These are phyloP conservation scores for Elmis aenea DNA, from an alignment of 2,888 invertebrate genomes.

Conservation along the genomic window DNA sequence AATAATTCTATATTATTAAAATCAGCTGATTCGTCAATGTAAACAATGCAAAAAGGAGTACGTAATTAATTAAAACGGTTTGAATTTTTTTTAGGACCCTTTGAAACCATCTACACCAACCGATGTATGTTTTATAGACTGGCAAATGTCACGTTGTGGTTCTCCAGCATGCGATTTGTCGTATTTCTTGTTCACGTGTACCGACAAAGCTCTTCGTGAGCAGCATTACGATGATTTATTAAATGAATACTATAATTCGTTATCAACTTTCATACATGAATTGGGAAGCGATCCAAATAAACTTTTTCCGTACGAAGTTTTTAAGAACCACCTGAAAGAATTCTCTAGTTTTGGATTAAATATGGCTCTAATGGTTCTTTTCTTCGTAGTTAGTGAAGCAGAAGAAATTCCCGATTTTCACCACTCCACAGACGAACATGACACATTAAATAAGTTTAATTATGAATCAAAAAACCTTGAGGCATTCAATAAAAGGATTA, in stretches of 20 bases:
- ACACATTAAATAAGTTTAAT: neutral
- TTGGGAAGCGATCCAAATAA: slow-evolving; percentile 27
- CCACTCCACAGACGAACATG: neutral
- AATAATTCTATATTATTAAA: no score
- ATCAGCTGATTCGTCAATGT: no score
- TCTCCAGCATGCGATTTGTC: slow-evolving; percentile 33
- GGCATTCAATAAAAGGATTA: slow-evolving; percentile 1
- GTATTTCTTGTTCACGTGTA: slow-evolving; percentile 33
- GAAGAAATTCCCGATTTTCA: slow-evolving; percentile 22
- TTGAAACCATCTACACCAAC: no score
- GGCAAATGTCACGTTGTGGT: slow-evolving; percentile 27
- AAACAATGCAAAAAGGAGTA: no score
- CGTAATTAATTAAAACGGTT: no score
- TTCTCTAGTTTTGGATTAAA: slow-evolving; percentile 27
- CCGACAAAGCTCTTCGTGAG: slow-evolving; percentile 21
- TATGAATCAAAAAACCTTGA: neutral
- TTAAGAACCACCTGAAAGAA: slow-evolving; percentile 28
- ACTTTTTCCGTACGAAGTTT: slow-evolving; percentile 28
- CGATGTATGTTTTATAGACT: slow-evolving; percentile 28
- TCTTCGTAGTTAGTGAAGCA: slow-evolving; percentile 24
- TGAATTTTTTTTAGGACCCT: no score
- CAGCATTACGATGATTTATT: slow-evolving; percentile 26
- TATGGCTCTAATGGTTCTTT: slow-evolving; percentile 26
- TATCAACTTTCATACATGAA: slow-evolving; percentile 22
- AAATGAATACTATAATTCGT: slow-evolving; percentile 26